These are phyloP conservation scores for Scortum barcoo DNA, from an alignment of 2,113 vertebrate genomes.

Conservation along the genomic window DNA sequence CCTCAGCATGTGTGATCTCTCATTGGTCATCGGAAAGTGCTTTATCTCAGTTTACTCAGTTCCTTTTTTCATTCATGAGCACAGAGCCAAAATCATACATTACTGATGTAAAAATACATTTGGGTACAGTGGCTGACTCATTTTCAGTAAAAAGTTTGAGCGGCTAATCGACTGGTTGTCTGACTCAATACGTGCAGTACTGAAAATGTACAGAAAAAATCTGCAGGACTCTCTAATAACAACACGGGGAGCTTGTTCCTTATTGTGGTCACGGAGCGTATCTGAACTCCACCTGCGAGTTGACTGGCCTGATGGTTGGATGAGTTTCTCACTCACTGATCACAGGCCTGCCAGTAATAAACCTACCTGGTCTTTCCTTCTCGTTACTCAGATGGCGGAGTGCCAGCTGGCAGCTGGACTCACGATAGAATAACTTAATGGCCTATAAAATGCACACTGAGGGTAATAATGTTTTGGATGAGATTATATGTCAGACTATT, in stretches of 20 bases:
- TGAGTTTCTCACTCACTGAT: constrained; percentile 44
- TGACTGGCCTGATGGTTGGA: constrained; percentile 30
- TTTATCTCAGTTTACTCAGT: not conserved
- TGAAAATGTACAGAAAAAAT: constrained; percentile 3
- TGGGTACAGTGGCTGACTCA: not conserved
- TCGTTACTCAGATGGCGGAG: not conserved
- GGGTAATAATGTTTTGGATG: not conserved
- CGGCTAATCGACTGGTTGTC: not conserved
- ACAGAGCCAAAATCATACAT: no score
- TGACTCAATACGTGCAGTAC: not conserved
- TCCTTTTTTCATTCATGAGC: not conserved
- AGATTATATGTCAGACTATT: not conserved
- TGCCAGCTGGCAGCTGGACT: not conserved
- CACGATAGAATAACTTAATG: not conserved
- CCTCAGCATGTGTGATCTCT: not conserved
- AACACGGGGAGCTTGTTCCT: constrained; percentile 26
- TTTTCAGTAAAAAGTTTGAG: not conserved
- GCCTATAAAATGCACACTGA: not conserved
- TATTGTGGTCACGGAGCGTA: not conserved
- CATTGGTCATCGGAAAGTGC: not conserved
- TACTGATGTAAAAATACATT: not conserved
- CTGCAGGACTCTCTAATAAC: constrained; percentile 21
- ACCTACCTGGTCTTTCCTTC: constrained; percentile 35
- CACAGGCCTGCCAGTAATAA: constrained; percentile 38
- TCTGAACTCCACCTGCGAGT: constrained; percentile 39